Base-by-base conservation (phyloP, 2,113 vertebrate genomes). In the Perognathus longimembris region DNA sequence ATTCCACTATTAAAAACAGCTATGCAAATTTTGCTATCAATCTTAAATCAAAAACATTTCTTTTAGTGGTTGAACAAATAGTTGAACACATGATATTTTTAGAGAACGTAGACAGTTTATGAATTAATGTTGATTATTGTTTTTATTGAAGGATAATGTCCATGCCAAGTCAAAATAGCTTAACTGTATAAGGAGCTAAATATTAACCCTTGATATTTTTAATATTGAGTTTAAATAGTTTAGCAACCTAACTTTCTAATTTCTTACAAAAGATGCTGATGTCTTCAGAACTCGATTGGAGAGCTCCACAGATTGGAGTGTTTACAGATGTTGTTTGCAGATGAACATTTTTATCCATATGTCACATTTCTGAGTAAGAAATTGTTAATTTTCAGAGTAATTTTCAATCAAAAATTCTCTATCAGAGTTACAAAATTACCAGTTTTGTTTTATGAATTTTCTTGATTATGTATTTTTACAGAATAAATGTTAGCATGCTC, bases 311-410 rank as follows among this genome's bases (percentile, higher is more conserved):
- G 71, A 94, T 15, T 87, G 67, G 45, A 81, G 75, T 85, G 81
- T 12, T 85, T 85, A 83, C 20, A 92, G 63, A 36, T 28, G 73
- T 75, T 84, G 93, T 73, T 32, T 92, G 3, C 42, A 88, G 89
- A 95, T 95, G 78, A 94, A 80, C 80, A 95, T 90, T 96, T 95
- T 96, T 86, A 94, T 94, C 78, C 94, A 40, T 63, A 78, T 75
- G 28, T 66, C 28, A 85, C 57, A 75, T 93, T 91, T 96, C 42
- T 21, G 77, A 34, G 32, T 73, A 92, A 50, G 66, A 86, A 90
- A 78, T 81, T 89, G 73, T 63, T 89, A 45, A 66, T 77, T 90
- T 90, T 90, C 54, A 92, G 42, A 85, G 32, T 83, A 79, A 95
- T 95, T 28, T 92, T 81, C 71, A 92, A 81, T 78, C 79, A 86